Evolutionary conservation across 2,888 invertebrate species (phyloP).

Genomic region (Drosophila lacicola): DNA sequence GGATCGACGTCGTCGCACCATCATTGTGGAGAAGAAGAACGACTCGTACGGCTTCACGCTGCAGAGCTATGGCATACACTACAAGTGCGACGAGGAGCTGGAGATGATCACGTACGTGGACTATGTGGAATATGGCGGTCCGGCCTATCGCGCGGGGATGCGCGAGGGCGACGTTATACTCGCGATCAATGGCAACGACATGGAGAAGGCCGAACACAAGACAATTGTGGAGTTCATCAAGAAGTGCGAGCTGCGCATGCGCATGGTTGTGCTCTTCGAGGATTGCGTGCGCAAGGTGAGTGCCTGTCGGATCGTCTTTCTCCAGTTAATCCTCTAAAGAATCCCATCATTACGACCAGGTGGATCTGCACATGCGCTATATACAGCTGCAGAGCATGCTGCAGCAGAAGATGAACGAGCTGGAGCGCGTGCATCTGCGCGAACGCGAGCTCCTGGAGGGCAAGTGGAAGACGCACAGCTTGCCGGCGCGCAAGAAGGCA

Average conservation of each 20-base stretch:
- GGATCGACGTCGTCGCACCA: slow-evolving; percentile 94
- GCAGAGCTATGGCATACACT: slow-evolving; percentile 98
- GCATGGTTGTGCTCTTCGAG: slow-evolving; percentile 98
- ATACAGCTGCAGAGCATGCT: slow-evolving; percentile 94
- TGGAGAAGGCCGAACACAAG: slow-evolving; percentile 97
- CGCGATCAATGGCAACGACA: slow-evolving; percentile 97
- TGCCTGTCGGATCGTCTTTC: neutral
- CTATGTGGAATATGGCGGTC: slow-evolving; percentile 96
- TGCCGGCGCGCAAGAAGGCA: slow-evolving; percentile 93
- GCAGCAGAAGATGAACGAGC: slow-evolving; percentile 93
- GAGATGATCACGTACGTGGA: slow-evolving; percentile 99
- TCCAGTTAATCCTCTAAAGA: slow-evolving; percentile 1
- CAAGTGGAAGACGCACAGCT: slow-evolving; percentile 95
- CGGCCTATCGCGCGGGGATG: slow-evolving; percentile 97
- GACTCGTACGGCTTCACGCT: slow-evolving; percentile 97
- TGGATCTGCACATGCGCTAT: slow-evolving; percentile 96
- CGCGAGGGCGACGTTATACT: slow-evolving; percentile 98
- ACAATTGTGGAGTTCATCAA: slow-evolving; percentile 96
- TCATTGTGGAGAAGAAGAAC: slow-evolving; percentile 95
- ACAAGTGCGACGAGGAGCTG: slow-evolving; percentile 96
- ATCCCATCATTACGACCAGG: no score
- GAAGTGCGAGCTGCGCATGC: slow-evolving; percentile 94
- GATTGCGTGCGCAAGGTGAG: slow-evolving; percentile 96
- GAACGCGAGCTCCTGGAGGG: slow-evolving; percentile 93
- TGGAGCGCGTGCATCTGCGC: slow-evolving; percentile 92